Base-by-base conservation (phyloP, 1,140 invertebrate genomes). In the Solenopsis invicta region DNA sequence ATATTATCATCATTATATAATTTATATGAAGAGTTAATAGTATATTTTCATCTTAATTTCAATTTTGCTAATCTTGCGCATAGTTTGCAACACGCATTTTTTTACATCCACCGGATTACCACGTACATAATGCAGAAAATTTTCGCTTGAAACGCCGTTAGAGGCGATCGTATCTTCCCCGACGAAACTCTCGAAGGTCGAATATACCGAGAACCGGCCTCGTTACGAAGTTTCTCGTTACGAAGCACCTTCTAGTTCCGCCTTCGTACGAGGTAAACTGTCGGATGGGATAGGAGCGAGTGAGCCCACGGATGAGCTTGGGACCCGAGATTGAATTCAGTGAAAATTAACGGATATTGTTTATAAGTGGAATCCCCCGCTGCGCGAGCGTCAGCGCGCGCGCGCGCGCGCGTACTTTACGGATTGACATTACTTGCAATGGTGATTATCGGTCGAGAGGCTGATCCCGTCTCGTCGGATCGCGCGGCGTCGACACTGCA, bases 311-410 rank as follows among this genome's bases (percentile, higher is more conserved):
- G 80, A 81, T 76, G 81, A 88, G 54, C 29, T 12, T 41, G 61
- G 45, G 45, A 37, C 41, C 56, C 85, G 74, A 64, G 72, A 88
- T 87, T 88, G 87, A 88, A 88, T 87, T 87, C 75, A 69, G 41
- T 50, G 87, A 87, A 80, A 85, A 87, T 88, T 88, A 88, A 87
- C 87, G 87, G 87, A 88, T 88, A 87, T 88, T 88, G 87, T 88
- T 88, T 87, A 88, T 88, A 87, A 66, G 75, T 50, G 72, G 59
- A 64, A 88, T 76, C 66, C 72, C 48, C 72, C 48, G 62, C 48
- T 52, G 56, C 29, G 64, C 59, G 54, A 1, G 4, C 2, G 18
- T 41, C 2, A 1, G 41, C 21, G 37, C 56, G 41, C 59, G 10
- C 41, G n/a, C 59, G 1, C 41, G 10, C 59, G n/a, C 59, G 1